Evolutionary conservation across 2,797 vertebrate species (phyloP).

Genomic region (Anguilla marmorata): DNA sequence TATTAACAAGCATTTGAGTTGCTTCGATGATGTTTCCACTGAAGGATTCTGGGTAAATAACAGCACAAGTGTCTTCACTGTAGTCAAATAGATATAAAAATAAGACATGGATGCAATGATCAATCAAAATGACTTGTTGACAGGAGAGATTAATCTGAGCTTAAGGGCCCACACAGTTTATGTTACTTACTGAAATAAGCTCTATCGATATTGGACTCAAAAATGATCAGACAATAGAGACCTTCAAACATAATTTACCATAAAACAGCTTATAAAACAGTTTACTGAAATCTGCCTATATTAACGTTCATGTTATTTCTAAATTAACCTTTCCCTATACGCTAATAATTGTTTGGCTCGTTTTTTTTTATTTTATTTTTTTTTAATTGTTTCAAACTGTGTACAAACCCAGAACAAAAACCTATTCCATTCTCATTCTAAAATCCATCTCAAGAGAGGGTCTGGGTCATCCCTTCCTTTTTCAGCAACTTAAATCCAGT

Average conservation of each 20-base stretch:
- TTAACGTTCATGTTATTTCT: not conserved
- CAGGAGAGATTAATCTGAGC: not conserved
- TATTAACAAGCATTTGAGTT: too few species aligned
- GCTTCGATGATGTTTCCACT: too few species aligned
- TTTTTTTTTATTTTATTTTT: too few species aligned
- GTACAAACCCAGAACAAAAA: not conserved
- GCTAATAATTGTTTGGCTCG: too few species aligned
- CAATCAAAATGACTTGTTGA: not conserved
- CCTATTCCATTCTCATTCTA: not conserved
- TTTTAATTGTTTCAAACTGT: not conserved
- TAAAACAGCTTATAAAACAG: not conserved
- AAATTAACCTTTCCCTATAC: not conserved
- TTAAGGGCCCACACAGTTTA: not conserved
- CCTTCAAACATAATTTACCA: not conserved
- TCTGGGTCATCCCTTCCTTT: not conserved
- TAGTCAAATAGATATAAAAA: not conserved
- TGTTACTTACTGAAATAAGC: too few species aligned
- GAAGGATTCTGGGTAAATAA: too few species aligned
- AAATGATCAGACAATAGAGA: too few species aligned
- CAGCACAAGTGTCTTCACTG: too few species aligned
- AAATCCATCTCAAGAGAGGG: not conserved
- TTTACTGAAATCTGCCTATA: not conserved
- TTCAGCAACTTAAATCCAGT: not conserved
- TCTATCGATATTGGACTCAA: too few species aligned
- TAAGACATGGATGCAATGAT: not conserved